Conservation (phyloP, 2,888 invertebrate genomes). For the Micoletzkya japonica region DNA sequence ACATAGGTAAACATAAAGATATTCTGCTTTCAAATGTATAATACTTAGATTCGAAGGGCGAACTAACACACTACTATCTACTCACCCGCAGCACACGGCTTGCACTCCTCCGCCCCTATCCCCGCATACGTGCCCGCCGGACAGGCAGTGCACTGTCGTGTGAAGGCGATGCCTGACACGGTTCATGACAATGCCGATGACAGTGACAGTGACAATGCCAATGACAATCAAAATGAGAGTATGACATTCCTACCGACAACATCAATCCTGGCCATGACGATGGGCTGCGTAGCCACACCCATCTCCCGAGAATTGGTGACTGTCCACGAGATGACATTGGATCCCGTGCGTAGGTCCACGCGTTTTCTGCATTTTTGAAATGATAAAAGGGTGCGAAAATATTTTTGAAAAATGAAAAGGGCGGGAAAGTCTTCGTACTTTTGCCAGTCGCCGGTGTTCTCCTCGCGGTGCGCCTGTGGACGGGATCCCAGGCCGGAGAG, state of each 20-base stretch:
- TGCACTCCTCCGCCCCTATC: conserved; percentile 65
- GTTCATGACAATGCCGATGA: background rate
- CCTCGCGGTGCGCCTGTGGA: background rate
- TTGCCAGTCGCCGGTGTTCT: conserved; percentile 12
- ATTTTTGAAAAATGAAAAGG: background rate
- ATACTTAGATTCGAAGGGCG: background rate
- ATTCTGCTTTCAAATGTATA: background rate
- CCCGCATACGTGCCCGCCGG: conserved; percentile 67
- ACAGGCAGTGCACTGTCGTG: conserved; percentile 67
- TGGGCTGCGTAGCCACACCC: conserved; percentile 50
- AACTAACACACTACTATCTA: background rate
- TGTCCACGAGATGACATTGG: conserved; percentile 70
- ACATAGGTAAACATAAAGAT: background rate
- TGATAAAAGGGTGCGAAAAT: background rate
- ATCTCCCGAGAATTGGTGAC: conserved; percentile 65
- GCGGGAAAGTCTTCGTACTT: background rate
- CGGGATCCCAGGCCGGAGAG: conserved; percentile 6
- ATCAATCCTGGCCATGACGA: conserved; percentile 57
- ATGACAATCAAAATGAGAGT: background rate
- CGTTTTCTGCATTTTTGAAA: conserved; percentile 34
- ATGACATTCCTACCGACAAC: conserved; percentile 39
- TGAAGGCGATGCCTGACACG: conserved; percentile 69
- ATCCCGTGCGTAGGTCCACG: conserved; percentile 66
- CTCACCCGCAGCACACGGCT: conserved; percentile 65
- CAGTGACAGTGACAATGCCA: background rate